Evolutionary conservation across 1,140 invertebrate species (phyloP).

Genomic region (Chymomyza costata): DNA sequence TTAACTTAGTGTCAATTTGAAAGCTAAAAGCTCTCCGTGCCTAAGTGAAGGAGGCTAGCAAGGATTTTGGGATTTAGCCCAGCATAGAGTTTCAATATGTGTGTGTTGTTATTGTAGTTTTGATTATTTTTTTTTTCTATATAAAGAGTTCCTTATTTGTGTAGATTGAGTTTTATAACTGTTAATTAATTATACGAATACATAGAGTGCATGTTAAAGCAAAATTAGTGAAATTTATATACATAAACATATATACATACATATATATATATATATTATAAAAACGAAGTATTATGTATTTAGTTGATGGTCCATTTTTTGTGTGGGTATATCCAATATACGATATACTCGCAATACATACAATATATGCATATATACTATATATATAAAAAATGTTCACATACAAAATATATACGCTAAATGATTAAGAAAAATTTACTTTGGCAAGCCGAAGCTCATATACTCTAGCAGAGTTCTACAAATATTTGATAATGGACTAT

Average conservation of each 20-base stretch:
- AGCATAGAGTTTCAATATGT: too few relatives aligned
- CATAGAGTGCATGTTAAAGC: neutral
- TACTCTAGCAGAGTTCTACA: too few relatives aligned
- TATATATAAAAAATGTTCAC: conserved; percentile 38
- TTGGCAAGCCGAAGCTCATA: too few relatives aligned
- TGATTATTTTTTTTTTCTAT: conserved; percentile 26
- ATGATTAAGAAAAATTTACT: too few relatives aligned
- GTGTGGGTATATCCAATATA: conserved; percentile 32
- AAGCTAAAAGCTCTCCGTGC: too few relatives aligned
- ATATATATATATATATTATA: conserved; percentile 45
- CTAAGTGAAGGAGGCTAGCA: too few relatives aligned
- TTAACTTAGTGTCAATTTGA: conserved; percentile 26
- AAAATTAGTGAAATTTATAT: neutral
- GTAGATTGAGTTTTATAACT: conserved; percentile 46
- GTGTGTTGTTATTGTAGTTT: conserved; percentile 41
- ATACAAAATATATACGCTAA: conserved; percentile 16
- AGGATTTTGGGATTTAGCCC: too few relatives aligned
- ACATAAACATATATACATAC: conserved; percentile 20
- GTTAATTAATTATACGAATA: conserved; percentile 46
- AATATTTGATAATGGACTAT: too few relatives aligned
- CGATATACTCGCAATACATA: too few relatives aligned
- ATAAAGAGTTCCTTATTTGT: conserved; percentile 50
- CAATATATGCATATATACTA: conserved; percentile 28
- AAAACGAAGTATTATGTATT: conserved; percentile 71
- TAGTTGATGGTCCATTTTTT: conserved; percentile 70